Percentiles rank a stretch among this genome's conserved stretches.
Conservation (phyloP, 2,888 invertebrate species). For the Pasiphila rectangulata region DNA sequence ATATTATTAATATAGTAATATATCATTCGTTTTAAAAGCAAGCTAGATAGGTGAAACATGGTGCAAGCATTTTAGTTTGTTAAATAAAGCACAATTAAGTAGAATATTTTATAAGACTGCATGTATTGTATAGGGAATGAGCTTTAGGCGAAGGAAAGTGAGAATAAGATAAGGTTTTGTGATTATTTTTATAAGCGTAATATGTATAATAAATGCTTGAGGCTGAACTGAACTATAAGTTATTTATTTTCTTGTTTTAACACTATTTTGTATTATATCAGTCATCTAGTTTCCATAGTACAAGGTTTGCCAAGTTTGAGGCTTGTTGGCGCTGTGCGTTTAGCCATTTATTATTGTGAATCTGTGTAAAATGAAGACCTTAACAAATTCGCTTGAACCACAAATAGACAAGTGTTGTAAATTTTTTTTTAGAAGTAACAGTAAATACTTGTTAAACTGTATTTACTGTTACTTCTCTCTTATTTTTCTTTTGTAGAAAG, state of each 20-base stretch:
- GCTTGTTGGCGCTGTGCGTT: no score
- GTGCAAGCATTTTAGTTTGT: not conserved
- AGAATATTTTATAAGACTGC: not conserved
- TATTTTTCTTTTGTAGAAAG: no score
- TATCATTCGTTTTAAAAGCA: not conserved
- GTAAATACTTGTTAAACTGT: no score
- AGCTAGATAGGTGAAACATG: not conserved
- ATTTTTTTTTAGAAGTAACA: no score
- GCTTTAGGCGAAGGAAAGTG: not conserved
- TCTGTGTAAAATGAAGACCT: no score
- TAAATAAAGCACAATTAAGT: not conserved
- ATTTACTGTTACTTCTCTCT: no score
- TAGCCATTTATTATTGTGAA: no score
- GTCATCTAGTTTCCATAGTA: not conserved
- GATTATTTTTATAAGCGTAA: not conserved
- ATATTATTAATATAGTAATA: no score
- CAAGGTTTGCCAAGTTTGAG: no score
- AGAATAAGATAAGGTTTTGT: constrained; percentile 2
- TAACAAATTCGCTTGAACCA: no score
- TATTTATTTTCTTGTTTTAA: not conserved
- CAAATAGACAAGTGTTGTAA: no score
- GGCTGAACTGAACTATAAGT: not conserved
- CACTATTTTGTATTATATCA: not conserved
- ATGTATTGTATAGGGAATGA: not conserved
- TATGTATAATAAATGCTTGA: not conserved